Evolutionary conservation across 92 coral and sea anemone genomes (phyloP).

Genomic region (Micromussa lordhowensis): DNA sequence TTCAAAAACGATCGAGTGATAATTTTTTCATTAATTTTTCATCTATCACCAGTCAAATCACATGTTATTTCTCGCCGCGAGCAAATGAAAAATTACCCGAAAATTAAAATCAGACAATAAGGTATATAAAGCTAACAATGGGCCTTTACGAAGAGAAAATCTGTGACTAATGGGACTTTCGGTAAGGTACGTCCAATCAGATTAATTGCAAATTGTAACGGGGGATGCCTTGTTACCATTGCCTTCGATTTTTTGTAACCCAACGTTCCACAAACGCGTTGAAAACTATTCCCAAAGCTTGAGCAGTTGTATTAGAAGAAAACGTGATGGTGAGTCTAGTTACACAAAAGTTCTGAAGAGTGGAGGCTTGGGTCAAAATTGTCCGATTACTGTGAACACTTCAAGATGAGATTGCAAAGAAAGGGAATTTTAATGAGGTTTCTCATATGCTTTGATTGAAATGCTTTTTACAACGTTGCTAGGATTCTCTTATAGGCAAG

Average conservation of each 20-base stretch:
- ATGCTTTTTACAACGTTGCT: no score
- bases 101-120: no score
- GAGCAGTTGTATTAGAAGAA: no score
- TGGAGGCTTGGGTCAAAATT: background rate
- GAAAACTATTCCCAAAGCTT: no score
- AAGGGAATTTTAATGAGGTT: no score
- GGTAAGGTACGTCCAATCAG: background rate
- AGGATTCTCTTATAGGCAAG: no score
- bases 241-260: no score
- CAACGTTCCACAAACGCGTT: no score
- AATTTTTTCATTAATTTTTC: background rate
- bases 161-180: background rate
- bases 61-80: background rate
- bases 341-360: no score
- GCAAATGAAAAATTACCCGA: background rate
- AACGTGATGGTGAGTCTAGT: no score
- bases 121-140: background rate
- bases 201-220: background rate
- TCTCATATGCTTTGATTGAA: no score
- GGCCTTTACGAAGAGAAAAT: background rate
- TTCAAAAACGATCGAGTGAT: background rate
- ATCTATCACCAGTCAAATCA: background rate
- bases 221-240: background rate
- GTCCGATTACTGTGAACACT: background rate
- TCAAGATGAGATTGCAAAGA: background rate